A percentile compares a stretch with the other conserved stretches of the same genome.
phyloP scores from a whole-genome alignment of 2,113 vertebrate genomes.

The Anarhynchus alexandrinus region DNA sequence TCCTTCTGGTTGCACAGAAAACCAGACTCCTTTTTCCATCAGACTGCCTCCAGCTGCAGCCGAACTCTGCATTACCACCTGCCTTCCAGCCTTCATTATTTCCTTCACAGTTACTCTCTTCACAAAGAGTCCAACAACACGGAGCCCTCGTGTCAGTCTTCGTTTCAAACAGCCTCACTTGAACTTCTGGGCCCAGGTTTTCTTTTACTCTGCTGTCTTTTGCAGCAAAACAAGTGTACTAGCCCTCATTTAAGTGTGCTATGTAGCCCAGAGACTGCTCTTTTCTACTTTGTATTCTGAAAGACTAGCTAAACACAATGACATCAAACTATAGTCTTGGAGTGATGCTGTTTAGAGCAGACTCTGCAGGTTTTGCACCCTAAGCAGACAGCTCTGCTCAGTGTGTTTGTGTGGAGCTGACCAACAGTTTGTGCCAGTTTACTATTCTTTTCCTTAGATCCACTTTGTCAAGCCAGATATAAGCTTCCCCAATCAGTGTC shows the following conservation, averaged over 20 bases:
- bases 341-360: conserved; percentile 47
- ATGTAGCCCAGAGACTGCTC: conserved; percentile 25
- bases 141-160: not conserved
- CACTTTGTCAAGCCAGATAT: conserved; percentile 99
- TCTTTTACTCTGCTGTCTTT: conserved; percentile 36
- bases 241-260: conserved; percentile 58
- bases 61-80: conserved; percentile 4
- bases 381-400: conserved; percentile 63
- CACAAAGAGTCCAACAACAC: conserved; percentile 29
- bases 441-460: conserved; percentile 98
- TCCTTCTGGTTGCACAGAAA: conserved; percentile 14
- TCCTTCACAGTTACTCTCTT: conserved; percentile 33
- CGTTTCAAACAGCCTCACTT: not conserved
- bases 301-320: conserved; percentile 65
- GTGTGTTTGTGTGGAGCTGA: conserved; percentile 87
- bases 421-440: conserved; percentile 98
- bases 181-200: conserved; percentile 42
- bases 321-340: conserved; percentile 48
- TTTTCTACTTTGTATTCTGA: conserved; percentile 51
- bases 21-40: conserved; percentile 2
- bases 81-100: conserved; percentile 12
- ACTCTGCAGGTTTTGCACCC: conserved; percentile 50
- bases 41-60: not conserved
- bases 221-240: conserved; percentile 52
- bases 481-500: conserved; percentile 96